Evolutionary conservation across 2,888 invertebrate species (phyloP).

Genomic region (Trichacis sp.): DNA sequence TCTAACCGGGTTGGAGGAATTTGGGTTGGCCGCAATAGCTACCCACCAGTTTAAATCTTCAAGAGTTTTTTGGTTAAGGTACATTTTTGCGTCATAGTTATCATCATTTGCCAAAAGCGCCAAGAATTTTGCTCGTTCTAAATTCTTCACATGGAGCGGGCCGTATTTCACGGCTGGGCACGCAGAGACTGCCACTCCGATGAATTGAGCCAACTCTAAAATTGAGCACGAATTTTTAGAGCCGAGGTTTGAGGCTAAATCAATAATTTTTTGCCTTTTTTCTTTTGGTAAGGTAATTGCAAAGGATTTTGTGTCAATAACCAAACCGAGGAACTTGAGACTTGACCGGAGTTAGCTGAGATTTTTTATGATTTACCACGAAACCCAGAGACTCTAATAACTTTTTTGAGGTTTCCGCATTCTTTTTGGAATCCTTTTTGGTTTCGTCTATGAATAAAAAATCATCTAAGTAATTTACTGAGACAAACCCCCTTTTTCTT

Average conservation of each 20-base stretch:
- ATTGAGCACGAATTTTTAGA: not conserved
- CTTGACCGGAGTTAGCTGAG: not conserved
- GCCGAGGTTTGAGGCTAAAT: too few species aligned
- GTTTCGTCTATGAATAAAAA: too few species aligned
- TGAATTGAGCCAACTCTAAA: too few species aligned
- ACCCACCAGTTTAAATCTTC: conserved; percentile 13
- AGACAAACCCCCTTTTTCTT: too few species aligned
- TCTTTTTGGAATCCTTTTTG: too few species aligned
- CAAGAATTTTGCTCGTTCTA: conserved; percentile 14
- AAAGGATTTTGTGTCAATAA: too few species aligned
- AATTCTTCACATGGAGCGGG: conserved; percentile 11
- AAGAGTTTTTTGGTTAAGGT: not conserved
- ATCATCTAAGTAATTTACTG: too few species aligned
- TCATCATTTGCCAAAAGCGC: not conserved
- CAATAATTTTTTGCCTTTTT: too few species aligned
- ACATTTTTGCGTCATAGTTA: conserved; percentile 7
- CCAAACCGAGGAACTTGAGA: too few species aligned
- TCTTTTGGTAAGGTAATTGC: too few species aligned
- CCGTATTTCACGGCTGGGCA: conserved; percentile 24
- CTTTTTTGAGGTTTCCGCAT: too few species aligned
- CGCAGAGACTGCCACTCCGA: too few species aligned
- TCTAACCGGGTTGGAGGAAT: conserved; percentile 8
- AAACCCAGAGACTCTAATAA: conserved; percentile 16
- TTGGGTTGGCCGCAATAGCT: not conserved
- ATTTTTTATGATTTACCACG: not conserved